Percentiles rank a stretch among this genome's conserved stretches.
Conservation (phyloP, 1,140 invertebrate genomes). For the Neodiprion fabricii region DNA sequence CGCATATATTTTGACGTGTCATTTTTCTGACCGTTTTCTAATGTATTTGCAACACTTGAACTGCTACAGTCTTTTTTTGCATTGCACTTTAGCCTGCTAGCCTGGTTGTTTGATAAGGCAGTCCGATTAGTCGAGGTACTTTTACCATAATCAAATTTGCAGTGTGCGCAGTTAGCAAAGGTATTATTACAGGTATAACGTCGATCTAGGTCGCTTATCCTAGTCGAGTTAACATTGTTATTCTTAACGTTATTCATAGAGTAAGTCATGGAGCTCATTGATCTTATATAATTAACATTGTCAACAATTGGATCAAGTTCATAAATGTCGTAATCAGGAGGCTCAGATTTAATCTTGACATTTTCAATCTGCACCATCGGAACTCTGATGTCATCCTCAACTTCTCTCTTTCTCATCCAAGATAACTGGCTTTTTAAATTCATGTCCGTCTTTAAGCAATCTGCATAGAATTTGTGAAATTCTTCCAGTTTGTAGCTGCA, state of each 20-base stretch:
- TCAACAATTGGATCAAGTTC: constrained; percentile 32
- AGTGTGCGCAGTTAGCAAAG: constrained; percentile 30
- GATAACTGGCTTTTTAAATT: constrained; percentile 52
- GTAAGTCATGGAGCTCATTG: constrained; percentile 24
- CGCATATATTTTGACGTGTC: background rate
- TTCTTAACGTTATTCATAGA: background rate
- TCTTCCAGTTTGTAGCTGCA: constrained; percentile 57
- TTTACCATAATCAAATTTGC: constrained; percentile 39
- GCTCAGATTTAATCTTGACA: constrained; percentile 50
- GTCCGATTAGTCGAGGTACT: background rate
- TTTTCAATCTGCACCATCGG: constrained; percentile 56
- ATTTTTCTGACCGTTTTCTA: background rate
- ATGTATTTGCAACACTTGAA: background rate
- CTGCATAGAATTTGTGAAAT: constrained; percentile 53
- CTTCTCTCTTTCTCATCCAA: constrained; percentile 50
- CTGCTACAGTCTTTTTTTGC: background rate
- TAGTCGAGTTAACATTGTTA: constrained; percentile 17
- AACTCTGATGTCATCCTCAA: constrained; percentile 23
- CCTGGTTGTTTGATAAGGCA: background rate
- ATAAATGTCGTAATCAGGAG: constrained; percentile 37
- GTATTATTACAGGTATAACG: constrained; percentile 25
- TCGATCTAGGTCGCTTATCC: constrained; percentile 16
- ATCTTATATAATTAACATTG: constrained; percentile 32
- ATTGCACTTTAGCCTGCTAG: background rate
- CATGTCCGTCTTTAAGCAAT: constrained; percentile 50